A percentile compares a stretch with the other conserved stretches of the same genome.
phyloP scores from a whole-genome alignment of 2,797 vertebrate species.

The Discoglossus pictus region DNA sequence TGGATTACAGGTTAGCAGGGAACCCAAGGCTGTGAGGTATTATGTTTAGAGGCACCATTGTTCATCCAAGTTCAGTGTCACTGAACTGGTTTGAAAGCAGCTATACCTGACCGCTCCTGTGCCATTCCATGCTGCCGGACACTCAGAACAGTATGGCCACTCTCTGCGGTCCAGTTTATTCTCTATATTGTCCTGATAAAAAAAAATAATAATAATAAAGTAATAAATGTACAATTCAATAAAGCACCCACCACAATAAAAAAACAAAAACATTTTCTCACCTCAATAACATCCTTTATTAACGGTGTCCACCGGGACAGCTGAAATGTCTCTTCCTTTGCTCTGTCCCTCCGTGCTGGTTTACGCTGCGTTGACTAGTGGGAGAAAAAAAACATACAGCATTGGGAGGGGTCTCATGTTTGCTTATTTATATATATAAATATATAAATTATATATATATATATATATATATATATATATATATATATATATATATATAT shows the following conservation, averaged over 20 bases:
- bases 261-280: too few species aligned
- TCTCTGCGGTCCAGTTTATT: slow-evolving; percentile 90
- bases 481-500: too few species aligned
- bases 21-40: too few species aligned
- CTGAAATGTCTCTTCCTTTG: slow-evolving; percentile 83
- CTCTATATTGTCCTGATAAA: slow-evolving; percentile 87
- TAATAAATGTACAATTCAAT: background rate
- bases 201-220: too few species aligned
- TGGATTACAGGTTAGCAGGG: too few species aligned
- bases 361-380: slow-evolving; percentile 65
- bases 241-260: too few species aligned
- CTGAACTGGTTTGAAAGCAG: too few species aligned
- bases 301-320: slow-evolving; percentile 94
- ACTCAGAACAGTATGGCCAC: slow-evolving; percentile 90
- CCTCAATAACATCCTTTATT: slow-evolving; percentile 97
- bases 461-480: too few species aligned
- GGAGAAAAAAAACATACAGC: background rate
- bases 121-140: slow-evolving; percentile 90
- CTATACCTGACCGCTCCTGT: slow-evolving; percentile 95
- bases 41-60: too few species aligned
- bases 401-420: too few species aligned
- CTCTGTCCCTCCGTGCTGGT: slow-evolving; percentile 79
- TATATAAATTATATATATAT: too few species aligned
- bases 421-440: too few species aligned
- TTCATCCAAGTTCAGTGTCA: background rate